Conservation (phyloP, 2,113 vertebrate species). For the Okapia johnstoni region DNA sequence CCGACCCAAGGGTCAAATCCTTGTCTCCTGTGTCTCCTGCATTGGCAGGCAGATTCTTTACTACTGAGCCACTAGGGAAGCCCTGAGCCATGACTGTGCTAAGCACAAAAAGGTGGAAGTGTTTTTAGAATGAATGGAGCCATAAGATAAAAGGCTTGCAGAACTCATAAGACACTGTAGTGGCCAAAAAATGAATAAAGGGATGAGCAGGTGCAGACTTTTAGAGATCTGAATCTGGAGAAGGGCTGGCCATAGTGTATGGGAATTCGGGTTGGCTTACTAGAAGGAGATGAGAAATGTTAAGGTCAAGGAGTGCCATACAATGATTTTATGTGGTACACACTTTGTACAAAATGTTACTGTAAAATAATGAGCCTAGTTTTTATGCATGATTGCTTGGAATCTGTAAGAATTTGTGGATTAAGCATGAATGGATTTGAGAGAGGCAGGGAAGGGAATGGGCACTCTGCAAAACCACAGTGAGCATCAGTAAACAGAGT, state of each 20-base stretch:
- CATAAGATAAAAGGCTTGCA: neutral
- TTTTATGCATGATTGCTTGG: neutral
- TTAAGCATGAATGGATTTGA: neutral
- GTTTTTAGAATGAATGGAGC: neutral
- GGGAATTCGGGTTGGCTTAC: neutral
- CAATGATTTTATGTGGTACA: neutral
- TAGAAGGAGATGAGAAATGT: neutral
- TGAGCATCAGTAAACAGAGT: neutral
- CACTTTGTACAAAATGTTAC: neutral
- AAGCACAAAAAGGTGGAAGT: neutral
- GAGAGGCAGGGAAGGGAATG: neutral
- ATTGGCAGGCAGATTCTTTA: neutral
- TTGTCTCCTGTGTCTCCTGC: neutral
- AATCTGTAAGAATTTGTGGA: neutral
- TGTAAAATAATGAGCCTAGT: neutral
- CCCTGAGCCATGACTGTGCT: conserved; percentile 82
- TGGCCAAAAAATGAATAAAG: neutral
- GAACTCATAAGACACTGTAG: neutral
- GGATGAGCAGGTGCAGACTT: neutral
- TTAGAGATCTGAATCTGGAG: neutral
- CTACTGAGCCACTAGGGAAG: neutral
- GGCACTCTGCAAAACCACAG: neutral
- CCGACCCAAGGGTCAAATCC: neutral
- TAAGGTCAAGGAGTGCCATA: neutral
- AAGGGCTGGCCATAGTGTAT: neutral